phyloP scores from a whole-genome alignment of 2,888 invertebrate species.

The Myopa testacea region DNA sequence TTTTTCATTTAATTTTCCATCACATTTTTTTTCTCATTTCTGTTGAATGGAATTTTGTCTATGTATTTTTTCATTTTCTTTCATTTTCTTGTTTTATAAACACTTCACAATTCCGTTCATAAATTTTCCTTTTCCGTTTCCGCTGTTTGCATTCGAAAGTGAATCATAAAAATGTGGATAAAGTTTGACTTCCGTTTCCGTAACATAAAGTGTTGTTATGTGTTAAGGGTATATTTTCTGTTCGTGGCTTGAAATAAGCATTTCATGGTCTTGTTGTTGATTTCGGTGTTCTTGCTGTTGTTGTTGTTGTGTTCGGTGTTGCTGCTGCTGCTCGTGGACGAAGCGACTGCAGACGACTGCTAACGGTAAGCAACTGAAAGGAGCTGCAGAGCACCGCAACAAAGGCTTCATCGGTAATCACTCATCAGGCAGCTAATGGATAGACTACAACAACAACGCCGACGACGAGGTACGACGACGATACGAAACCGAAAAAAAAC shows the following conservation, averaged over 20 bases:
- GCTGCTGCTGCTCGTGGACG: background rate
- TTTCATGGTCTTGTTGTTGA: conserved; percentile 3
- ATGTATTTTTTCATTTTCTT: conserved; percentile 21
- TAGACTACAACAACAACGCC: conserved; percentile 40
- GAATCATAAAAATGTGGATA: background rate
- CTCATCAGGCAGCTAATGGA: conserved; percentile 45
- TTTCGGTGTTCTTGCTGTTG: background rate
- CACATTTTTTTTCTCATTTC: conserved; percentile 23
- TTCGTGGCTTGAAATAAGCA: background rate
- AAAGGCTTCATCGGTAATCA: conserved; percentile 35
- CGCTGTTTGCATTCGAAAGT: too few relatives aligned
- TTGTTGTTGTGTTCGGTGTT: conserved; percentile 9
- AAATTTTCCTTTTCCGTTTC: conserved; percentile 27
- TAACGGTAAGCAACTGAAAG: conserved; percentile 58
- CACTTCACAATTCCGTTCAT: conserved; percentile 30
- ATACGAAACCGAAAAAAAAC: conserved; percentile 37
- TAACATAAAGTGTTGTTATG: background rate
- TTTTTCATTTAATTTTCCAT: background rate
- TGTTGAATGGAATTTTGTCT: conserved; percentile 26
- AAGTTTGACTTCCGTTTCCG: conserved; percentile 25
- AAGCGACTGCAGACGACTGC: conserved; percentile 51
- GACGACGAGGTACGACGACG: conserved; percentile 39
- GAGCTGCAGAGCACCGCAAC: conserved; percentile 34
- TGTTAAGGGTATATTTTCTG: conserved; percentile 7
- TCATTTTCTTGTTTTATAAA: conserved; percentile 14